Percentiles rank a stretch among this genome's conserved stretches.
Evolutionary conservation across 2,113 vertebrate genomes (phyloP).

Genomic region (Orthochromis indermauri): DNA sequence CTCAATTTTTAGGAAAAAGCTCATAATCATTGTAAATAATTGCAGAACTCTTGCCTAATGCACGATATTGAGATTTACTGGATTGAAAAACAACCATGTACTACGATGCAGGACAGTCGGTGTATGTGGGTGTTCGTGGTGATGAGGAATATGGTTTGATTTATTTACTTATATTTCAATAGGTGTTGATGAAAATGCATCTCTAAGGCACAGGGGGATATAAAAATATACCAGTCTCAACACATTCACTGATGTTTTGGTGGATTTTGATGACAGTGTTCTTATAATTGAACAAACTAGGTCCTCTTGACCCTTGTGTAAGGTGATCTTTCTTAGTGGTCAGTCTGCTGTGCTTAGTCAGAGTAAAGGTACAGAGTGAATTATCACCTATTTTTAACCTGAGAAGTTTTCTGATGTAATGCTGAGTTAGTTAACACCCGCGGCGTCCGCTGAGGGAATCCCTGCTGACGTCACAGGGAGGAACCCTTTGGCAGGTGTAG

Average conservation of each 20-base stretch:
- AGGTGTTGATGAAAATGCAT: rapidly evolving
- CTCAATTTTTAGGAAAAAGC: neutral
- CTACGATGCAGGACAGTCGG: neutral
- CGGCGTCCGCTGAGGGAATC: constrained; percentile 9
- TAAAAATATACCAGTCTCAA: neutral
- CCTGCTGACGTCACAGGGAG: constrained; percentile 14
- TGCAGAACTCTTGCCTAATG: neutral
- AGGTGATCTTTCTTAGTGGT: neutral
- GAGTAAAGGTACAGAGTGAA: neutral
- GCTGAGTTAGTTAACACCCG: neutral
- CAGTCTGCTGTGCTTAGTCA: neutral
- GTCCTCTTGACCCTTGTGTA: neutral
- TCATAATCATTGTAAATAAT: neutral
- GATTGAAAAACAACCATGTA: neutral
- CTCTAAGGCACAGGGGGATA: neutral
- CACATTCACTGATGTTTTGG: neutral
- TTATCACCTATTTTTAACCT: neutral
- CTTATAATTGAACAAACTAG: neutral
- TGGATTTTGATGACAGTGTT: neutral
- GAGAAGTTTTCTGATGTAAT: neutral
- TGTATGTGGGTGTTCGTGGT: rapidly evolving
- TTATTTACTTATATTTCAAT: neutral
- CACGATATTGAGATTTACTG: neutral
- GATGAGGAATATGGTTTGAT: neutral
- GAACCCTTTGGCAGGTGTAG: constrained; percentile 5